Conservation (phyloP, 2,113 vertebrate genomes). For the Microcebus lehilahytsara region DNA sequence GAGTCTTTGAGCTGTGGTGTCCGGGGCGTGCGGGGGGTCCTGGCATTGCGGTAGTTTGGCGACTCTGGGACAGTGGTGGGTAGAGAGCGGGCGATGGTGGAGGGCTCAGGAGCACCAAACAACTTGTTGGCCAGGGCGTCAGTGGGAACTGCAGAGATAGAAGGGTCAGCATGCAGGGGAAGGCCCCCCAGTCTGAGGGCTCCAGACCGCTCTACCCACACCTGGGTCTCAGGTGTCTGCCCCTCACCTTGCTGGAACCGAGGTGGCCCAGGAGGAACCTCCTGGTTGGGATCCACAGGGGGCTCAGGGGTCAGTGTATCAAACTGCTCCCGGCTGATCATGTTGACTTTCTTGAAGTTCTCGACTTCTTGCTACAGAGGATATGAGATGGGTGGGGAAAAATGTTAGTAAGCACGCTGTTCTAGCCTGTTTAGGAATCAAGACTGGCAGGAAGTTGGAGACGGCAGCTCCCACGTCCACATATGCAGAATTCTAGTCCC, state of each 20-base stretch:
- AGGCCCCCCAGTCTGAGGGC: accelerated
- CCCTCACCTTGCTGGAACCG: constrained; percentile 93
- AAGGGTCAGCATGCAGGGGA: not conserved
- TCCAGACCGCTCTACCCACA: not conserved
- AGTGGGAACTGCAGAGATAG: constrained; percentile 90
- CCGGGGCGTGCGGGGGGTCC: constrained; percentile 96
- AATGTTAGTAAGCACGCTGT: not conserved
- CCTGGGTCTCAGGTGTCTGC: not conserved
- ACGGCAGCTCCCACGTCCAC: not conserved
- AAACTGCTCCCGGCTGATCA: constrained; percentile 98
- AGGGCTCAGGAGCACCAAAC: constrained; percentile 95
- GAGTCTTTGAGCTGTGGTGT: constrained; percentile 96
- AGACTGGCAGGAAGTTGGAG: constrained; percentile 30
- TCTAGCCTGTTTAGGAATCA: constrained; percentile 22
- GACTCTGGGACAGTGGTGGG: constrained; percentile 98
- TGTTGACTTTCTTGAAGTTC: constrained; percentile 99
- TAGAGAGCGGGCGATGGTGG: constrained; percentile 93
- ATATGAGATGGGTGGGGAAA: constrained; percentile 28
- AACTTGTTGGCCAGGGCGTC: constrained; percentile 98
- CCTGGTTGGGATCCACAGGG: constrained; percentile 97
- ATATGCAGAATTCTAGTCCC: not conserved
- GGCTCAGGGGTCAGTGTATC: constrained; percentile 98
- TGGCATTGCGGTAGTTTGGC: constrained; percentile 93
- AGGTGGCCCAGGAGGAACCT: constrained; percentile 96
- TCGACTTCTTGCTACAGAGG: constrained; percentile 96